A percentile compares a stretch with the other conserved stretches of the same genome.
Evolutionary conservation across 1,140 invertebrate genomes (phyloP).

Genomic region (Planococcus citri): DNA sequence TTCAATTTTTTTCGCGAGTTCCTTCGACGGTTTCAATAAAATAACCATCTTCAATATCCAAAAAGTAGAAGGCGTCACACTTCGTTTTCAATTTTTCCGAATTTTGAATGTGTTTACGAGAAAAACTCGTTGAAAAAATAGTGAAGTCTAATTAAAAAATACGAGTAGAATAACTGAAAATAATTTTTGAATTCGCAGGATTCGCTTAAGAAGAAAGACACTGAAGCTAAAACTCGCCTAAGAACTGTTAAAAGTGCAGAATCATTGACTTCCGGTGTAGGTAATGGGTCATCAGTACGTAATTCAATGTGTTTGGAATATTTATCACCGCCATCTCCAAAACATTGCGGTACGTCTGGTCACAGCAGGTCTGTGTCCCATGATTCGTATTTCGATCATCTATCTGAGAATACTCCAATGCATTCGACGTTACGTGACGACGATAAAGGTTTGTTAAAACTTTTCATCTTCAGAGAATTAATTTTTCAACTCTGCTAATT

Average conservation of each 20-base stretch:
- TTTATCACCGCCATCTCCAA: constrained; percentile 24
- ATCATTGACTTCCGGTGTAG: constrained; percentile 41
- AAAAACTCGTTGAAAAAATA: too few relatives aligned
- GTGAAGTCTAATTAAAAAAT: too few relatives aligned
- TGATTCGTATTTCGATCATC: constrained; percentile 79
- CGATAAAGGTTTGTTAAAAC: constrained; percentile 23
- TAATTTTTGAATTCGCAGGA: not conserved
- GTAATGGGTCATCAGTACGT: constrained; percentile 17
- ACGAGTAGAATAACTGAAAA: too few relatives aligned
- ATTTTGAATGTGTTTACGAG: too few relatives aligned
- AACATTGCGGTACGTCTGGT: constrained; percentile 26
- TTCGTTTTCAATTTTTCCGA: too few relatives aligned
- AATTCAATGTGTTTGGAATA: constrained; percentile 23
- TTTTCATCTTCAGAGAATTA: not conserved
- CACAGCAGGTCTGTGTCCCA: constrained; percentile 63
- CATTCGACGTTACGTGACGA: constrained; percentile 23
- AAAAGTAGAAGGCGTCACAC: too few relatives aligned
- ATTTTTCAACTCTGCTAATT: not conserved
- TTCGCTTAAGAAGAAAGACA: not conserved
- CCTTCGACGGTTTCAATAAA: too few relatives aligned
- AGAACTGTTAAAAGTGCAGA: constrained; percentile 58
- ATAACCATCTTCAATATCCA: too few relatives aligned
- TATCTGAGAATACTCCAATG: constrained; percentile 32
- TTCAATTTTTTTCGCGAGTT: too few relatives aligned
- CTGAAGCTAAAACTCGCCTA: constrained; percentile 29